Conservation (phyloP, 2,113 vertebrate species). For the Desmodus rotundus region DNA sequence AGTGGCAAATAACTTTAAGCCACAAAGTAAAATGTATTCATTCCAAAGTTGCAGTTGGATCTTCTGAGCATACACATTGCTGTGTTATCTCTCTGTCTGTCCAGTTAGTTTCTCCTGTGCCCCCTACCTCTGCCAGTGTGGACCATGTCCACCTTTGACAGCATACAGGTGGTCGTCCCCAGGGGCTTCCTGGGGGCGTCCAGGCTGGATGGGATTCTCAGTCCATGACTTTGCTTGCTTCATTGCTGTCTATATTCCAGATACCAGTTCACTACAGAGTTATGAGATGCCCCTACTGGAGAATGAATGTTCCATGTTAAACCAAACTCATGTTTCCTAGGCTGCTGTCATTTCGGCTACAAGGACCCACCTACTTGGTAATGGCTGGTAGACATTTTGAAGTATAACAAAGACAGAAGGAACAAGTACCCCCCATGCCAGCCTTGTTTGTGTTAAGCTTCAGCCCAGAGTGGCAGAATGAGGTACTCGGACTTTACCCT, state of each 20-base stretch:
- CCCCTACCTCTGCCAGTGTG: rapidly evolving
- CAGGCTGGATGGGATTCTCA: rapidly evolving
- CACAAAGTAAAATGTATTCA: background rate
- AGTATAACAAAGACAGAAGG: rapidly evolving
- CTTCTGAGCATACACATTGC: rapidly evolving
- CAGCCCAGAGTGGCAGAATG: background rate
- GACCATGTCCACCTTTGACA: rapidly evolving
- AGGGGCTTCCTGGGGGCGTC: rapidly evolving
- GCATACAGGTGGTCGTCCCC: rapidly evolving
- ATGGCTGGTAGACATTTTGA: background rate
- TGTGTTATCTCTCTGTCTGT: rapidly evolving
- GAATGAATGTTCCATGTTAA: rapidly evolving
- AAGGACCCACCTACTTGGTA: rapidly evolving
- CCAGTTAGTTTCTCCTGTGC: background rate
- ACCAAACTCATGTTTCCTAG: rapidly evolving
- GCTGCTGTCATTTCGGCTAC: no score
- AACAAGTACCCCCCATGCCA: rapidly evolving
- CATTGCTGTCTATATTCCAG: background rate
- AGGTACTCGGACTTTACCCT: background rate
- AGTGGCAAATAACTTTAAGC: background rate
- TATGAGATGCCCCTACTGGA: background rate
- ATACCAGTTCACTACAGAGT: rapidly evolving
- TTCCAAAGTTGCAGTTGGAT: rapidly evolving
- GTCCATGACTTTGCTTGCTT: no score
- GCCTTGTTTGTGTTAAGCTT: no score